These are phyloP conservation scores for Poecilia gillii DNA, from an alignment of 2,797 vertebrate genomes.

Conservation along the genomic window DNA sequence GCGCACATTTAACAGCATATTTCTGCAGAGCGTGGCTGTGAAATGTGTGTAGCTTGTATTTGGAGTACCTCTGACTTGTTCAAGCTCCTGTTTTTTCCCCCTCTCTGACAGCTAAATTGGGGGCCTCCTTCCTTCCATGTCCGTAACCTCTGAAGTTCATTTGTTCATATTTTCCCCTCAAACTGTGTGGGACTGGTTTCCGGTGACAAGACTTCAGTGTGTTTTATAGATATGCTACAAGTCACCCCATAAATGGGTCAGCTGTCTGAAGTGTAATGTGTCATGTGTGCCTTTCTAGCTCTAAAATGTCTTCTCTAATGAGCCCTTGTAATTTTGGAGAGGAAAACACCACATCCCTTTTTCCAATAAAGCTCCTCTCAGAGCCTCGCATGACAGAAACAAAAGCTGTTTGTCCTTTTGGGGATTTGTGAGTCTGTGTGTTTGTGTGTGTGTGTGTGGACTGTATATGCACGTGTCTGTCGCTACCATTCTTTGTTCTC, in stretches of 20 bases:
- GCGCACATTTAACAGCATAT: conserved; percentile 27
- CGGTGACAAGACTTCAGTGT: conserved; percentile 65
- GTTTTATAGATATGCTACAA: conserved; percentile 82
- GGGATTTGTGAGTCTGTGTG: conserved; percentile 55
- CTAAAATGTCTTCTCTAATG: conserved; percentile 83
- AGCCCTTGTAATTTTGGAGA: conserved; percentile 82
- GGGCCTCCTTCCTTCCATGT: conserved; percentile 33
- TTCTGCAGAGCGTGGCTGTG: conserved; percentile 46
- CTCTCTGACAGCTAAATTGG: conserved; percentile 65
- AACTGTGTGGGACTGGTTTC: conserved; percentile 59
- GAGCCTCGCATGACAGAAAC: conserved; percentile 79
- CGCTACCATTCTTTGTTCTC: conserved; percentile 50
- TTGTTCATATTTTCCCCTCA: conserved; percentile 79
- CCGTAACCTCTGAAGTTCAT: conserved; percentile 70
- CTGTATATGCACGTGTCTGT: conserved; percentile 40
- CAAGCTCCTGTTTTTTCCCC: conserved; percentile 62
- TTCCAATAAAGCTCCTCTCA: conserved; percentile 81
- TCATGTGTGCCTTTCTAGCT: conserved; percentile 79
- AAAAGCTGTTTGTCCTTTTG: conserved; percentile 83
- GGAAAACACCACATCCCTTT: conserved; percentile 81
- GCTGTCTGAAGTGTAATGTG: conserved; percentile 82
- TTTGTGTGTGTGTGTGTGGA: conserved; percentile 33
- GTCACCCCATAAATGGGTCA: conserved; percentile 82
- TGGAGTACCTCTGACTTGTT: conserved; percentile 61
- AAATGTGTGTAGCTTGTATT: conserved; percentile 52